Evolutionary conservation across 2,113 vertebrate species (phyloP).

Genomic region (Myrmophylax atrothorax): DNA sequence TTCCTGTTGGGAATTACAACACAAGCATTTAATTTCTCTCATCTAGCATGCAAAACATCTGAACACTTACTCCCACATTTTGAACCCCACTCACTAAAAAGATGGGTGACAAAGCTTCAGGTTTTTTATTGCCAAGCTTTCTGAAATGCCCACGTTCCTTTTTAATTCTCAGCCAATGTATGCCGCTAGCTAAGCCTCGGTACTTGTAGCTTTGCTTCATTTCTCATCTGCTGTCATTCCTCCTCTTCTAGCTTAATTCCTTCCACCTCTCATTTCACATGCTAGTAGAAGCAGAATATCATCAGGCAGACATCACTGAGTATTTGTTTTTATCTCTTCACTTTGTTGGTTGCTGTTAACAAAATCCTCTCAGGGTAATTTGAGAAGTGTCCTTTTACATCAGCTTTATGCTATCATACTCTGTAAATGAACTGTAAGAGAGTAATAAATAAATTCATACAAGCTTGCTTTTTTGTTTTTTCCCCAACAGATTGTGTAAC

Average conservation of each 20-base stretch:
- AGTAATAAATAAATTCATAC: constrained; percentile 24
- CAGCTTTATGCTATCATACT: constrained; percentile 11
- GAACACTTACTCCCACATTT: neutral
- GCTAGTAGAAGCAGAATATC: constrained; percentile 24
- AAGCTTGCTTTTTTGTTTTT: neutral
- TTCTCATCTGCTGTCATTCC: constrained; percentile 49
- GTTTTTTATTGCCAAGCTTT: neutral
- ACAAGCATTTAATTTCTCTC: neutral
- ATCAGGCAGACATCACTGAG: constrained; percentile 21
- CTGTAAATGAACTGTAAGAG: constrained; percentile 20
- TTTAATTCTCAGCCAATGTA: neutral
- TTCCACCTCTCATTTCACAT: constrained; percentile 48
- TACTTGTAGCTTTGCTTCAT: constrained; percentile 28
- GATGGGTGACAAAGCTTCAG: neutral
- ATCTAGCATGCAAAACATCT: neutral
- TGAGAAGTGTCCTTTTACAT: constrained; percentile 40
- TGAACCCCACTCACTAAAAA: neutral
- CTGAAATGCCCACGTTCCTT: neutral
- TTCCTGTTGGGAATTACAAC: neutral
- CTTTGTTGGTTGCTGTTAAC: constrained; percentile 16
- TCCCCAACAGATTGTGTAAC: neutral
- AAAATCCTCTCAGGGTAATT: constrained; percentile 41
- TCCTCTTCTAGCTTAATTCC: constrained; percentile 49
- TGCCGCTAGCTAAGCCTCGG: neutral
- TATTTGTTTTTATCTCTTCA: constrained; percentile 52